Evolutionary conservation across 1,140 invertebrate species (phyloP), one percentile per base, ranked within the genome.

Genomic region (Mizuhopecten yessoensis): DNA sequence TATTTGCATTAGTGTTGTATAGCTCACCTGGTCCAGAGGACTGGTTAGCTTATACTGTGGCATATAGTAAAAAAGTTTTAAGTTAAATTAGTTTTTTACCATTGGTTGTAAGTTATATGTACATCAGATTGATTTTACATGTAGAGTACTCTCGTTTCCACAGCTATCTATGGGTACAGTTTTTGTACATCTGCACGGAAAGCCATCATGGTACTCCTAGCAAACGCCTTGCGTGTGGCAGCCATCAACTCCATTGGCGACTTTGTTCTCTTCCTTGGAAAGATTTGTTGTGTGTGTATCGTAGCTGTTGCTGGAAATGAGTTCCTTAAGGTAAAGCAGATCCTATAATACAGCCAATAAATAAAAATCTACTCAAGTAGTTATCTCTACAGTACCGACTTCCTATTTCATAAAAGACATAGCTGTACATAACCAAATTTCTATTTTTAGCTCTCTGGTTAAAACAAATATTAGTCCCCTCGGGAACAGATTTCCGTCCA

Each of bases 221-320:
- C 90, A 92, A 99, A 99, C 96, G 98, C 98, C 0, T 95, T 99
- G 36, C 97, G 98, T 97, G 97, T 99, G 90, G 98, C 98, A 0
- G 98, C 98, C 0, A 98, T 99, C 89, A 99, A 99, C 96, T 98
- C 98, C 92, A 97, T 99, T 34, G 99, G 99, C 1, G 98, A 99
- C 96, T 99, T 99, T 96, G 98, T 99, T 42, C 97, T 99, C 5
- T 99, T 99, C 95, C 96, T 99, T 87, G 98, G 98, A 42, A 99
- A 99, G 97, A 96, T 97, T 13, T 98, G 98, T 94, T 98, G 98
- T 7, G 94, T 96, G 33, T 98, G 99, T 57, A 98, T 94, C 0
- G 93, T 95, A 20, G 89, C 94, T 13, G 94, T 94, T 0, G 88
- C 96, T 23, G 94, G 95, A 86, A 93, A 95, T 33, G 91, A 96